Evolutionary conservation across 1,140 invertebrate species (phyloP).

Genomic region (Drosophila funebris): DNA sequence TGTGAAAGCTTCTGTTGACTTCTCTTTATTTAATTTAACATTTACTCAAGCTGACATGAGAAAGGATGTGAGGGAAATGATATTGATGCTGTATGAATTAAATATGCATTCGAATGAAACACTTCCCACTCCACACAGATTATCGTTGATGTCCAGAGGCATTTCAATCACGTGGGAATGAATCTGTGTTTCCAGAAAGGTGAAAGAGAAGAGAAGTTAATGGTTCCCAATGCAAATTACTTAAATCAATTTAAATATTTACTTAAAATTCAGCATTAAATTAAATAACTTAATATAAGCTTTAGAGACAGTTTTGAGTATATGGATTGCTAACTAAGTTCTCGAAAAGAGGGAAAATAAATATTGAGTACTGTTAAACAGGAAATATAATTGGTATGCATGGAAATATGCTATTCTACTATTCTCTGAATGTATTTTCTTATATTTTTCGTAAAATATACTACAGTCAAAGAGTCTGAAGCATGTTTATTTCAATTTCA

Average conservation of each 20-base stretch:
- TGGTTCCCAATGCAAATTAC: too few species aligned
- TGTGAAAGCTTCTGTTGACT: constrained; percentile 8
- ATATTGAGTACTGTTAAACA: too few species aligned
- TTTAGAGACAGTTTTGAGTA: too few species aligned
- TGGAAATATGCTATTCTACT: too few species aligned
- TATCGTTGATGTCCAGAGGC: neutral
- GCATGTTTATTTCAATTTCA: constrained; percentile 28
- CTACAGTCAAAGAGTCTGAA: constrained; percentile 12
- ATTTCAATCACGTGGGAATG: neutral
- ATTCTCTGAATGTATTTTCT: too few species aligned
- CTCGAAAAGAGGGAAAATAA: too few species aligned
- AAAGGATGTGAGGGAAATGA: constrained; percentile 26
- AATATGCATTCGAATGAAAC: constrained; percentile 24
- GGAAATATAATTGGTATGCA: too few species aligned
- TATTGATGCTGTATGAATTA: constrained; percentile 21
- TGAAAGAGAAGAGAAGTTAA: neutral
- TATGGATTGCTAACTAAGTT: too few species aligned
- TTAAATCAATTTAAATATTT: too few species aligned
- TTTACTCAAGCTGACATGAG: constrained; percentile 23
- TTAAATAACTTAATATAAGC: too few species aligned
- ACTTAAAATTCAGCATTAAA: too few species aligned
- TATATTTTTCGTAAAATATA: neutral
- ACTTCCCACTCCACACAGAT: constrained; percentile 3
- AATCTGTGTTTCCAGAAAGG: neutral
- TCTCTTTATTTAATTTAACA: constrained; percentile 36